Conservation (phyloP, 1,140 invertebrate species). For the Sinonovacula constricta region DNA sequence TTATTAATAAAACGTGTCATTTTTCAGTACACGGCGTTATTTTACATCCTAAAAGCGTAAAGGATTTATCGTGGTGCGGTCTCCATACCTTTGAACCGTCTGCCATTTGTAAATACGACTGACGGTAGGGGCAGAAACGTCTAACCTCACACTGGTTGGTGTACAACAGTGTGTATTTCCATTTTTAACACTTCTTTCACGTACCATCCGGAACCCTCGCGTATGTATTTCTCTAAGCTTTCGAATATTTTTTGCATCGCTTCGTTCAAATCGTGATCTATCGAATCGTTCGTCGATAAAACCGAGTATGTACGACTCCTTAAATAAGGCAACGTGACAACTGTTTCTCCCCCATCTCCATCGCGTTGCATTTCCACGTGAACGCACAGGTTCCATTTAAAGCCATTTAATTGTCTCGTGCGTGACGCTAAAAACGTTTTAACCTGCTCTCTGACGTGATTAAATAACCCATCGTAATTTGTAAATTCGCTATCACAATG, state of each 20-base stretch:
- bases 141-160: background rate
- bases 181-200: conserved; percentile 1
- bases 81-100: too few species aligned
- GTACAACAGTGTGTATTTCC: background rate
- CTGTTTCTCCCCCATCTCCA: background rate
- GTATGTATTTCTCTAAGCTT: conserved; percentile 2
- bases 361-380: conserved; percentile 21
- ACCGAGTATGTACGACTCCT: conserved; percentile 5
- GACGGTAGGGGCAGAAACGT: conserved; percentile 4
- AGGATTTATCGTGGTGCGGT: too few species aligned
- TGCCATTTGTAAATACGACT: background rate
- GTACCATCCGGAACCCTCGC: conserved; percentile 8
- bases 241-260: conserved; percentile 13
- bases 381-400: conserved; percentile 4
- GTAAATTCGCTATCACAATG: conserved; percentile 7
- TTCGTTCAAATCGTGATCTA: conserved; percentile 1
- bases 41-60: too few species aligned
- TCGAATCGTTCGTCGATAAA: background rate
- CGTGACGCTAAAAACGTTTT: background rate
- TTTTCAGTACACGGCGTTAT: too few species aligned
- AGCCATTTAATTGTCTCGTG: background rate
- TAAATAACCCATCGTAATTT: background rate
- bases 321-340: background rate
- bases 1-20: too few species aligned
- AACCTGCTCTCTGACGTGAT: background rate